Evolutionary conservation across 2,797 vertebrate species (phyloP).

Genomic region (Sciaenops ocellatus): DNA sequence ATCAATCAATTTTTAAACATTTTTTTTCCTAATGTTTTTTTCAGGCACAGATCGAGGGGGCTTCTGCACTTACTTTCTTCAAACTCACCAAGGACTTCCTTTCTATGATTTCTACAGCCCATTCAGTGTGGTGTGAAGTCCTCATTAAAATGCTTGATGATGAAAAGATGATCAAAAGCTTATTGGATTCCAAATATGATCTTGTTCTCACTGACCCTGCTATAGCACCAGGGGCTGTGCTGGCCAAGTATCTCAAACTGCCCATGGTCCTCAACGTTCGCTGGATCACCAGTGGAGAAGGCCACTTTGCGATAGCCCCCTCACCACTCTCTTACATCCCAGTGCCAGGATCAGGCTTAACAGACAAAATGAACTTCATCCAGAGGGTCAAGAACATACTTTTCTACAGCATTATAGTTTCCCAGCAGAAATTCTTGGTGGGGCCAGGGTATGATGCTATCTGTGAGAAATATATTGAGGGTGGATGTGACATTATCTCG

Average conservation of each 20-base stretch:
- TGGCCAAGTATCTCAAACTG: conserved; percentile 82
- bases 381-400: conserved; percentile 80
- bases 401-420: conserved; percentile 54
- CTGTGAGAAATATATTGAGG: conserved; percentile 77
- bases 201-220: conserved; percentile 82
- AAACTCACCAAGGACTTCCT: conserved; percentile 69
- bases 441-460: conserved; percentile 64
- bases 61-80: conserved; percentile 66
- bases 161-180: conserved; percentile 54
- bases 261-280: conserved; percentile 81
- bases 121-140: conserved; percentile 46
- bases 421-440: conserved; percentile 66
- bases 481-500: conserved; percentile 71
- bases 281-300: conserved; percentile 80
- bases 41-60: conserved; percentile 65
- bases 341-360: conserved; percentile 73
- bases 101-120: conserved; percentile 53
- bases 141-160: conserved; percentile 61
- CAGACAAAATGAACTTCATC: conserved; percentile 81
- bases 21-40: not conserved
- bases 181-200: conserved; percentile 76
- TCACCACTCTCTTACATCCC: conserved; percentile 83
- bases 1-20: not conserved
- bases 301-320: conserved; percentile 79
- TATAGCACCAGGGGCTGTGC: conserved; percentile 62